phyloP scores from a whole-genome alignment of 2,888 invertebrate species.

The Tethea ocularis region DNA sequence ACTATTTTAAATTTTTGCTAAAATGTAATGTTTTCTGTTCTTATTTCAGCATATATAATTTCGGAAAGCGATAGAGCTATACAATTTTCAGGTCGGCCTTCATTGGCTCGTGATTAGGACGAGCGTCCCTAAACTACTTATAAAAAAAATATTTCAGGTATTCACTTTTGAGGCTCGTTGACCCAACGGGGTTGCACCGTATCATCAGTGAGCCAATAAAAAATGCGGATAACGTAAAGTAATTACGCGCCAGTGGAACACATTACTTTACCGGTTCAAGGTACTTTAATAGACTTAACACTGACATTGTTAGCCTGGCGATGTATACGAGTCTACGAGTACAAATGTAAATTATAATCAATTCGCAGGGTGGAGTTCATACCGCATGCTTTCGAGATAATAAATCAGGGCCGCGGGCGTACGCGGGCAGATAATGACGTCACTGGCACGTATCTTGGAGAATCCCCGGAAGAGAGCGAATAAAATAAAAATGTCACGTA shows the following conservation, averaged over 20 bases:
- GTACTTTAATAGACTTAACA: conserved; percentile 45
- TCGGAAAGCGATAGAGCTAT: too few species aligned
- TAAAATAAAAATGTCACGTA: conserved; percentile 84
- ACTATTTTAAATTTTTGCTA: too few species aligned
- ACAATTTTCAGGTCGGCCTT: too few species aligned
- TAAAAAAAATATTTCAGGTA: too few species aligned
- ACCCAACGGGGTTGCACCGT: neutral
- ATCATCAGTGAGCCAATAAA: conserved; percentile 4
- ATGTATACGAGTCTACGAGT: conserved; percentile 18
- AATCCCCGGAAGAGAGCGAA: conserved; percentile 82
- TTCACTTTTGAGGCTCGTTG: too few species aligned
- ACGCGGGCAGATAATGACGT: conserved; percentile 78
- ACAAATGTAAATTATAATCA: conserved; percentile 61
- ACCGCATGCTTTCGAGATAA: conserved; percentile 66
- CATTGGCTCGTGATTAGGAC: too few species aligned
- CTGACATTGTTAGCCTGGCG: conserved; percentile 55
- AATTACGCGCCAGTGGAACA: conserved; percentile 23
- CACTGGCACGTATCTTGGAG: conserved; percentile 81
- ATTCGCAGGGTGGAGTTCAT: conserved; percentile 56
- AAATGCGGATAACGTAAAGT: conserved; percentile 17
- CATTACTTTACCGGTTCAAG: conserved; percentile 43
- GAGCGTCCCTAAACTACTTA: too few species aligned
- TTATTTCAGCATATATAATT: too few species aligned
- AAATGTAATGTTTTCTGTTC: too few species aligned
- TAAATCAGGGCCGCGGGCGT: conserved; percentile 73